Conservation (phyloP, 2,113 vertebrate genomes). For the Megaleporinus macrocephalus region DNA sequence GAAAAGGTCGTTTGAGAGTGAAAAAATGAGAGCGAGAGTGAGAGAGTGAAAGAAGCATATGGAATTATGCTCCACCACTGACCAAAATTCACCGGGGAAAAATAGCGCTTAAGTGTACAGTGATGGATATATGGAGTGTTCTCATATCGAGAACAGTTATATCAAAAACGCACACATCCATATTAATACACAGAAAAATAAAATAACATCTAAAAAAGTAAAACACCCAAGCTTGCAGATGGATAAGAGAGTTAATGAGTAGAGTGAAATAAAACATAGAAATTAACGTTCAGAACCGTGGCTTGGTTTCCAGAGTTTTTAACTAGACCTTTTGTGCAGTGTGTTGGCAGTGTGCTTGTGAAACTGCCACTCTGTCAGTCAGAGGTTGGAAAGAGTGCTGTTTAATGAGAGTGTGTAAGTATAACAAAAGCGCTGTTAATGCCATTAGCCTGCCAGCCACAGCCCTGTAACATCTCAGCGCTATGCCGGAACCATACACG, state of each 20-base stretch:
- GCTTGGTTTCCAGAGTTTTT: background rate
- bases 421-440: slow-evolving; percentile 13
- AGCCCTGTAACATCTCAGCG: too few relatives aligned
- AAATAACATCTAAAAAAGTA: background rate
- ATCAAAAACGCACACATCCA: background rate
- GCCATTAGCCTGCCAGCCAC: slow-evolving; percentile 19
- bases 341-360: background rate
- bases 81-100: background rate
- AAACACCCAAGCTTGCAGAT: background rate
- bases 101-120: background rate
- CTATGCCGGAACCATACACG: too few relatives aligned
- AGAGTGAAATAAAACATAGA: background rate
- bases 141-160: background rate
- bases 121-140: background rate
- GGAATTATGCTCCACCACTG: background rate
- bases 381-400: slow-evolving; percentile 21
- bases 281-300: background rate
- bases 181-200: background rate
- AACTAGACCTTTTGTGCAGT: background rate
- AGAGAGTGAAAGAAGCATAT: background rate
- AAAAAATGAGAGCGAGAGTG: background rate
- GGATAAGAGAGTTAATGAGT: background rate
- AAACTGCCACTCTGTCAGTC: slow-evolving; percentile 35
- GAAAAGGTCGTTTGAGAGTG: background rate
- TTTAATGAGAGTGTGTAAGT: slow-evolving; percentile 24